Evolutionary conservation across 2,113 vertebrate species (phyloP).

Genomic region (Vulpes vulpes): DNA sequence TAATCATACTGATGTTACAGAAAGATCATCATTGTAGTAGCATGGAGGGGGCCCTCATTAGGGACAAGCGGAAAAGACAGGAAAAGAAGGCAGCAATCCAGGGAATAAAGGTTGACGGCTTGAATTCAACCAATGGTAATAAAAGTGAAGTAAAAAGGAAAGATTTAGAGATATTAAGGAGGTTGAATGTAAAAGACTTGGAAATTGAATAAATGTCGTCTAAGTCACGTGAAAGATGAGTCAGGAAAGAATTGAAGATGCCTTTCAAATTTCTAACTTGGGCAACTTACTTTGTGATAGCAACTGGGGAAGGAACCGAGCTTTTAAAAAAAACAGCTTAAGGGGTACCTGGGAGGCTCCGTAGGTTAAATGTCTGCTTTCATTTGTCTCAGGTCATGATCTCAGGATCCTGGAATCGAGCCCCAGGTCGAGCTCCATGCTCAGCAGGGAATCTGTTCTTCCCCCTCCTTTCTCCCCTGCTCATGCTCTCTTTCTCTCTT

Average conservation of each 20-base stretch:
- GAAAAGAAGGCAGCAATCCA: not conserved
- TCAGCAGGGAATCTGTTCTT: not conserved
- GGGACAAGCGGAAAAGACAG: not conserved
- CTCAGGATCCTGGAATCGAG: not conserved
- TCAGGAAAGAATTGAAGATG: not conserved
- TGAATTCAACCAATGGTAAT: not conserved
- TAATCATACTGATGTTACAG: not conserved
- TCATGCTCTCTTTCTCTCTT: not conserved
- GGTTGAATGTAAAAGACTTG: not conserved
- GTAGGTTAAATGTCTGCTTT: not conserved
- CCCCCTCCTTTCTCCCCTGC: not conserved
- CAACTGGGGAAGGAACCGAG: not conserved
- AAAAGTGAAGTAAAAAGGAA: not conserved
- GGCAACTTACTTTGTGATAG: not conserved
- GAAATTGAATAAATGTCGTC: not conserved
- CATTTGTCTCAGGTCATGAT: not conserved
- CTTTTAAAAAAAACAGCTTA: not conserved
- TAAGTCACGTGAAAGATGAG: not conserved
- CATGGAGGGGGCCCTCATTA: not conserved
- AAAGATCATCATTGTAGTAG: not conserved
- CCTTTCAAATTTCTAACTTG: not conserved
- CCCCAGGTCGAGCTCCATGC: not conserved
- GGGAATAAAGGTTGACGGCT: not conserved
- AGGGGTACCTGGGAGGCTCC: not conserved
- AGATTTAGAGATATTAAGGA: not conserved